These are phyloP conservation scores for Orthosia incerta DNA, from an alignment of 2,888 invertebrate genomes.

Conservation along the genomic window DNA sequence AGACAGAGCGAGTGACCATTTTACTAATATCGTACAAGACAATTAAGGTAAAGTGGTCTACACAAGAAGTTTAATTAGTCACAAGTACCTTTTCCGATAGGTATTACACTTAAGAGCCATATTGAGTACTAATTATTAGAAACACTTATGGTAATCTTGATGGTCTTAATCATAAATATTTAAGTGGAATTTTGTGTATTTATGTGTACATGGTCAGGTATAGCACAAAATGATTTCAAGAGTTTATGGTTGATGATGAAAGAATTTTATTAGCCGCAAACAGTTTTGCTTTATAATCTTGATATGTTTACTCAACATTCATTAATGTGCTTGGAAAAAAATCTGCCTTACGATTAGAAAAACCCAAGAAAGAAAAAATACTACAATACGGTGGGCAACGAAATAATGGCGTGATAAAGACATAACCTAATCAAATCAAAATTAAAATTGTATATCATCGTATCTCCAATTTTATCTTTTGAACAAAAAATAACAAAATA, in stretches of 20 bases:
- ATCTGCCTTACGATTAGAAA: background rate
- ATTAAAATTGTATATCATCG: conserved; percentile 72
- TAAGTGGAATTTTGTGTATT: background rate
- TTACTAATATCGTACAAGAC: conserved; percentile 13
- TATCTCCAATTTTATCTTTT: conserved; percentile 71
- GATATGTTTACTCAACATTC: background rate
- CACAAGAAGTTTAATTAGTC: conserved; percentile 11
- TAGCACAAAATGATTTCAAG: background rate
- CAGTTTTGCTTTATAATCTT: background rate
- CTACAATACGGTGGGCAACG: background rate
- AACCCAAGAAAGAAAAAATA: background rate
- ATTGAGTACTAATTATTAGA: conserved; percentile 34
- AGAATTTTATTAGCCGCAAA: too few species aligned
- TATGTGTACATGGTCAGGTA: background rate
- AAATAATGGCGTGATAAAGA: conserved; percentile 47
- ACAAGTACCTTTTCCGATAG: conserved; percentile 23
- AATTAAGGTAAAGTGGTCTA: conserved; percentile 13
- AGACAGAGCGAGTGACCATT: background rate
- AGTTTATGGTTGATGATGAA: background rate
- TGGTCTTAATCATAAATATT: background rate
- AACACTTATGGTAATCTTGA: conserved; percentile 34
- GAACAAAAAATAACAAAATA: conserved; percentile 70
- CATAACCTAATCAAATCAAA: conserved; percentile 62
- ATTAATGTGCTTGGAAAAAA: background rate
- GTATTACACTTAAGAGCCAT: background rate